phyloP scores from a whole-genome alignment of 1,140 invertebrate species.

The Potamilus streckersoni region DNA sequence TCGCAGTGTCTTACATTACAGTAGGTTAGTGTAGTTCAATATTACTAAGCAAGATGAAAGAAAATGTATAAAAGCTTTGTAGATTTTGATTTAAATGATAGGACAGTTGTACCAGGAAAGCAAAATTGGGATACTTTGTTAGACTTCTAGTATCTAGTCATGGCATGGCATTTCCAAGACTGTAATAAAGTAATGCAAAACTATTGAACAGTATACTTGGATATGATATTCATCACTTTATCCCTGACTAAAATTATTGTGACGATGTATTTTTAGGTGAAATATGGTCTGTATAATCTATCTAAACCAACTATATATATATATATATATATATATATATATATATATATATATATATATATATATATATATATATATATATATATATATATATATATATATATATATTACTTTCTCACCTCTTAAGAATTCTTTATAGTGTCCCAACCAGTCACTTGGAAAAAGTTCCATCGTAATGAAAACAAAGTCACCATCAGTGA shows the following conservation, averaged over 20 bases:
- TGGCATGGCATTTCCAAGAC: background rate
- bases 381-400: too few relatives aligned
- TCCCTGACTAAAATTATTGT: background rate
- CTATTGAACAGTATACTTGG: too few relatives aligned
- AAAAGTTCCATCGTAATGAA: conserved; percentile 48
- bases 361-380: background rate
- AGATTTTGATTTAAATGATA: too few relatives aligned
- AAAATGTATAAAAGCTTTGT: too few relatives aligned
- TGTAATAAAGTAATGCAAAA: too few relatives aligned
- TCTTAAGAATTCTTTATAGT: conserved; percentile 39
- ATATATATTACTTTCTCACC: conserved; percentile 9
- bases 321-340: background rate
- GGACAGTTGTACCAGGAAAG: too few relatives aligned
- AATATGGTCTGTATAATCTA: background rate
- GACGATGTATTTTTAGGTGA: background rate
- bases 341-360: background rate
- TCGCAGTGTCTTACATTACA: too few relatives aligned
- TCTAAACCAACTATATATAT: background rate
- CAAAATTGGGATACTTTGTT: background rate
- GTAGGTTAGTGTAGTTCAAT: too few relatives aligned
- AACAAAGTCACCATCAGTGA: conserved; percentile 38
- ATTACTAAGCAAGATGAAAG: too few relatives aligned
- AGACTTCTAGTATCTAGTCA: background rate
- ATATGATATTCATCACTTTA: too few relatives aligned
- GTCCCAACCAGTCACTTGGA: conserved; percentile 43